phyloP scores from a whole-genome alignment of 2,888 invertebrate species.

The Macrosoma leucophasiata region DNA sequence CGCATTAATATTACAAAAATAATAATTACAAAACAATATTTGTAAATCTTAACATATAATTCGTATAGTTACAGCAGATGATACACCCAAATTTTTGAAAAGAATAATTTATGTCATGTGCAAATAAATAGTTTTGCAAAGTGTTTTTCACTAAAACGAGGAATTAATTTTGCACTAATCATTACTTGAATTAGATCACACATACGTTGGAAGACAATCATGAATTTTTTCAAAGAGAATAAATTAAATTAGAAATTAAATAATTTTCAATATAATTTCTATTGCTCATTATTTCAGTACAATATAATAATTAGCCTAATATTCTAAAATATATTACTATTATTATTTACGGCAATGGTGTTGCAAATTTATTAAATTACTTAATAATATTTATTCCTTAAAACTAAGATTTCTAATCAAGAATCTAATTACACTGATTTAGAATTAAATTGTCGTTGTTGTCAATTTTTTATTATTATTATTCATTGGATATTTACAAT shows the following conservation, averaged over 20 bases:
- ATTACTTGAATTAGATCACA: conserved; percentile 45
- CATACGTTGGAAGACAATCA: conserved; percentile 69
- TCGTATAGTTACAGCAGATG: conserved; percentile 3
- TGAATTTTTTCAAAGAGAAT: conserved; percentile 40
- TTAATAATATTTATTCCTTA: conserved; percentile 7
- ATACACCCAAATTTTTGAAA: conserved; percentile 4
- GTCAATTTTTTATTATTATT: conserved; percentile 25
- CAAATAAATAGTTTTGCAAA: conserved; percentile 22
- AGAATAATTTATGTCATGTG: conserved; percentile 11
- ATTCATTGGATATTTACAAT: conserved; percentile 27
- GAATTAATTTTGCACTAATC: conserved; percentile 27
- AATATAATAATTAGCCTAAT: conserved; percentile 19
- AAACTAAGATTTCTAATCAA: conserved; percentile 27
- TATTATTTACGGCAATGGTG: conserved; percentile 60
- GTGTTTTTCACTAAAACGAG: conserved; percentile 24
- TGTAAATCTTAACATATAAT: too few relatives aligned
- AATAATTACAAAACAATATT: conserved; percentile 2
- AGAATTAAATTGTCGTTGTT: conserved; percentile 74
- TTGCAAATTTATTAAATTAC: conserved; percentile 38
- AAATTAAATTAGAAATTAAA: conserved; percentile 30
- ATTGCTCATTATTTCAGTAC: conserved; percentile 32
- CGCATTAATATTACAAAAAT: conserved; percentile 33
- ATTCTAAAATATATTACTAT: conserved; percentile 28
- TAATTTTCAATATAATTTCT: conserved; percentile 31
- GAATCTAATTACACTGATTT: conserved; percentile 62